Conservation (phyloP, 2,797 vertebrate genomes). For the Eulemur coronatus region DNA sequence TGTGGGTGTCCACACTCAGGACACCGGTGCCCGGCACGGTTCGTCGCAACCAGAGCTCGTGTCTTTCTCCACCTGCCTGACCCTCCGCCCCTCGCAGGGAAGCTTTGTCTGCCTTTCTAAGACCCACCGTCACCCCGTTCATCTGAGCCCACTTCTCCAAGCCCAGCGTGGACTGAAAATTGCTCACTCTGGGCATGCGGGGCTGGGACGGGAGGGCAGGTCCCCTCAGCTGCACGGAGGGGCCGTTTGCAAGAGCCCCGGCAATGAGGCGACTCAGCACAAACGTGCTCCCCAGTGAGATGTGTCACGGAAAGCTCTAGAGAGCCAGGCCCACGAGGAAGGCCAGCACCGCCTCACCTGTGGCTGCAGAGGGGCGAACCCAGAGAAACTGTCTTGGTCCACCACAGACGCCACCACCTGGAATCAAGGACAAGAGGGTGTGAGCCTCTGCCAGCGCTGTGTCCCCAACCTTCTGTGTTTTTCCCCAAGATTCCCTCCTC, state of each 20-base stretch:
- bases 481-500: not conserved
- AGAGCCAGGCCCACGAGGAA: not conserved
- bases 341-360: conserved; percentile 85
- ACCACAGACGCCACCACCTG: conserved; percentile 96
- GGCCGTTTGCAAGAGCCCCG: not conserved
- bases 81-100: not conserved
- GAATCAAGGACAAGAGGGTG: not conserved
- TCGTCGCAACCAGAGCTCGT: too few species aligned
- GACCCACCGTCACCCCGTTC: not conserved
- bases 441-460: not conserved
- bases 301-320: not conserved
- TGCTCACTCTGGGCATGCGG: not conserved
- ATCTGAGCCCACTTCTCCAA: not conserved
- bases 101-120: not conserved
- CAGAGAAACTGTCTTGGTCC: conserved; percentile 94
- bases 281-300: accelerated
- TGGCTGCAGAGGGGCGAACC: conserved; percentile 96
- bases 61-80: not conserved
- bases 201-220: not conserved
- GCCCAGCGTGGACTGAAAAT: not conserved
- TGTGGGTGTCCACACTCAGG: accelerated
- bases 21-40: accelerated
- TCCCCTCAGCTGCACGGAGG: accelerated
- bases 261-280: not conserved
- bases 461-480: not conserved